A percentile compares a stretch with the other conserved stretches of the same genome.
Conservation (phyloP, 2,113 vertebrate species). For the Actenoides hombroni region DNA sequence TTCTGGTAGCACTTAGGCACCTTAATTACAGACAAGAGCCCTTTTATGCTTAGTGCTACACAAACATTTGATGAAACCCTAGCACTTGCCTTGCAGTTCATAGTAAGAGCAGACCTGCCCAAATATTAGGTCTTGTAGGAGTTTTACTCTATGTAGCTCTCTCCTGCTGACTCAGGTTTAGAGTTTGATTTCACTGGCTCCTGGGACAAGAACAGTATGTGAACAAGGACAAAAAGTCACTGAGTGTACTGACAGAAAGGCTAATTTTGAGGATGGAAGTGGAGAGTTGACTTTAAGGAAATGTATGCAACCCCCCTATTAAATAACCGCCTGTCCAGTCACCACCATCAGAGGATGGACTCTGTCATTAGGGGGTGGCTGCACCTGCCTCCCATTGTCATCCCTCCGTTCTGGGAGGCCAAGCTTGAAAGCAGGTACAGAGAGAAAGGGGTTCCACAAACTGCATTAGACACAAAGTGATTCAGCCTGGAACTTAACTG, state of each 20-base stretch:
- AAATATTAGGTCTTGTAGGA: background rate
- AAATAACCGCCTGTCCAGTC: background rate
- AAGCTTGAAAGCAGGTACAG: background rate
- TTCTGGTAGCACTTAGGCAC: background rate
- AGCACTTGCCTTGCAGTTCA: background rate
- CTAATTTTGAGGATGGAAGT: background rate
- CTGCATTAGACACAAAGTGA: background rate
- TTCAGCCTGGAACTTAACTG: background rate
- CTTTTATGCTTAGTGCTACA: background rate
- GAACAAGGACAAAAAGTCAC: background rate
- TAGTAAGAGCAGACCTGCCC: background rate
- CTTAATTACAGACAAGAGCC: background rate
- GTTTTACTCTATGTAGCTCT: background rate
- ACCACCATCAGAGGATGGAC: background rate
- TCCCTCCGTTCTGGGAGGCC: background rate
- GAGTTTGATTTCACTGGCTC: background rate
- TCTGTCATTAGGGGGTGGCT: background rate
- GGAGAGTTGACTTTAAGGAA: background rate
- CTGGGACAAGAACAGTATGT: background rate
- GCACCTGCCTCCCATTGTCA: background rate
- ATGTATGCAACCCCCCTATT: background rate
- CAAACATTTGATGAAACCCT: slow-evolving; percentile 4
- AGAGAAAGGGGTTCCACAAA: background rate
- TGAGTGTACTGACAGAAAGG: background rate
- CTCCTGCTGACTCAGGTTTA: background rate